Percentiles rank a stretch among this genome's conserved stretches.
Evolutionary conservation across 2,113 vertebrate genomes (phyloP).

Genomic region (Archocentrus centrarchus): DNA sequence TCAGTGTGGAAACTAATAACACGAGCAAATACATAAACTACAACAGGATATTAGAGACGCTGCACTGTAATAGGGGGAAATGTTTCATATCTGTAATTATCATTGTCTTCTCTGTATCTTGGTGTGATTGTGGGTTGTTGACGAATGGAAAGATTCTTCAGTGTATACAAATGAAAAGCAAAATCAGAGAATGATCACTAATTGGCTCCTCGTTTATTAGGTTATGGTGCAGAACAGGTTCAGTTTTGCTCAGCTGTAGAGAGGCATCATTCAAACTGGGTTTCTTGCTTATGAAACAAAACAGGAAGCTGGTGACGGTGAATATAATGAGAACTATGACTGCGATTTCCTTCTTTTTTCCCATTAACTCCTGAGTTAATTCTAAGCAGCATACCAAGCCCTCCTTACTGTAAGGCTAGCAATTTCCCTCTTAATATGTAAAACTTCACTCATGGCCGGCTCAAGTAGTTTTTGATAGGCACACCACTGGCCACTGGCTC

Average conservation of each 20-base stretch:
- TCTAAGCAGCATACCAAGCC: background rate
- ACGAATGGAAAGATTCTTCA: background rate
- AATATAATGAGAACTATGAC: background rate
- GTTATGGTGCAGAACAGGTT: conserved; percentile 10
- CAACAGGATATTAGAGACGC: conserved; percentile 5
- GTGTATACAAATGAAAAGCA: background rate
- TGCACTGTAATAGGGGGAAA: background rate
- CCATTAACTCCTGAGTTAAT: background rate
- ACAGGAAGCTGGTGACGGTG: background rate
- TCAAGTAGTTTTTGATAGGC: conserved; percentile 18
- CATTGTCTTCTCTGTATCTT: background rate
- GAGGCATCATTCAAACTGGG: background rate
- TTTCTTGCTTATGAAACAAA: background rate
- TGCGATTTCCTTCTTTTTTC: background rate
- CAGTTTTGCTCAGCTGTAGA: background rate
- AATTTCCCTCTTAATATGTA: background rate
- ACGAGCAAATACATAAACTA: background rate
- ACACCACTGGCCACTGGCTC: conserved; percentile 12
- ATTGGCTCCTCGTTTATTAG: conserved; percentile 15
- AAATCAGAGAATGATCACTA: background rate
- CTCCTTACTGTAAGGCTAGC: background rate
- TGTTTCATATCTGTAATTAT: background rate
- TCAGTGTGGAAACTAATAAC: conserved; percentile 23
- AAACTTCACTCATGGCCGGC: background rate
- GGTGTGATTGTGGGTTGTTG: background rate